Percentiles rank a stretch among this genome's conserved stretches.
Conservation (phyloP, 2,888 invertebrate genomes). For the Ophion costatus region DNA sequence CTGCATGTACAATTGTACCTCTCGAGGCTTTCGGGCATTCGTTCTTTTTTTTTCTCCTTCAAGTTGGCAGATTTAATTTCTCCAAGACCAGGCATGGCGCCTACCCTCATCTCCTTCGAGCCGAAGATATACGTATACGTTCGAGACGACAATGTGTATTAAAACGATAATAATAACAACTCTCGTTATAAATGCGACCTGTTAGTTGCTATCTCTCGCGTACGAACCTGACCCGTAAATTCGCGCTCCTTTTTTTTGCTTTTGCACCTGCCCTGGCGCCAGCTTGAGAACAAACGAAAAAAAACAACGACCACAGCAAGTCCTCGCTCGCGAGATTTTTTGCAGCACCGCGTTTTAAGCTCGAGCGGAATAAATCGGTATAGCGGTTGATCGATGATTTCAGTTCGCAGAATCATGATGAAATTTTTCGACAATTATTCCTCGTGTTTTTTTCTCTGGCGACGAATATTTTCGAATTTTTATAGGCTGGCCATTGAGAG, state of each 20-base stretch:
- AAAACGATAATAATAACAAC: constrained; percentile 45
- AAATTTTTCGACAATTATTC: constrained; percentile 10
- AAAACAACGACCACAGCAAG: constrained; percentile 10
- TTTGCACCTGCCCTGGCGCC: constrained; percentile 54
- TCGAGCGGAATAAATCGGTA: neutral
- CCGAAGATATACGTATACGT: neutral
- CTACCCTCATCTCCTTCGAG: constrained; percentile 7
- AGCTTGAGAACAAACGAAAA: constrained; percentile 18
- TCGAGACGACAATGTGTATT: constrained; percentile 25
- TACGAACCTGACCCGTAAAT: constrained; percentile 51
- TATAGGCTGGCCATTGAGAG: neutral
- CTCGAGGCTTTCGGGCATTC: constrained; percentile 17
- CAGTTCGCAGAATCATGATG: neutral
- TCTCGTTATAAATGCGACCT: constrained; percentile 47
- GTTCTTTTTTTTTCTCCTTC: constrained; percentile 17
- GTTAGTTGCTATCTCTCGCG: constrained; percentile 23
- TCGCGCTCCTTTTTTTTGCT: constrained; percentile 20
- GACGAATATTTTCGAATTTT: neutral
- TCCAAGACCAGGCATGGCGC: constrained; percentile 35
- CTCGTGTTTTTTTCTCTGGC: neutral
- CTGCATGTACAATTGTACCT: constrained; percentile 6
- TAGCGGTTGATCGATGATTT: constrained; percentile 2
- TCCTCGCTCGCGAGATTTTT: constrained; percentile 18
- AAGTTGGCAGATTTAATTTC: constrained; percentile 47
- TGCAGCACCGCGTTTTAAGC: neutral